phyloP scores from a whole-genome alignment of 2,797 vertebrate species.

The Aldrovandia affinis region DNA sequence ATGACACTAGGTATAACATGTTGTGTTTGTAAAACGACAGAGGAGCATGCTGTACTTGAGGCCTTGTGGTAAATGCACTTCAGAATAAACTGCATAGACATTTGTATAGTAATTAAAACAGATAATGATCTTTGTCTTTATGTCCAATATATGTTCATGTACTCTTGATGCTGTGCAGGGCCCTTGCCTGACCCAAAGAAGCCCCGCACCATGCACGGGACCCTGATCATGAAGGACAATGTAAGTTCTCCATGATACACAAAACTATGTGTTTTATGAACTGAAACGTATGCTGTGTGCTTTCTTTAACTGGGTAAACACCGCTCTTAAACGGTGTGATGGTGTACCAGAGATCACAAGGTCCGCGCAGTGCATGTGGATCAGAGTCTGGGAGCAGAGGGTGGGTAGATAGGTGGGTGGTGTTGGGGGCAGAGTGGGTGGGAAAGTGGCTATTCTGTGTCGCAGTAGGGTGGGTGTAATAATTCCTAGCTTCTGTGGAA shows the following conservation, averaged over 20 bases:
- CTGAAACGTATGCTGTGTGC: neutral
- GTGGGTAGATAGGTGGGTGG: neutral
- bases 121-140: neutral
- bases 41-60: neutral
- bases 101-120: neutral
- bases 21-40: neutral
- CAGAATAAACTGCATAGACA: neutral
- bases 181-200: constrained; percentile 86
- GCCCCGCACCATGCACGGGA: constrained; percentile 91
- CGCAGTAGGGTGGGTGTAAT: too few relatives aligned
- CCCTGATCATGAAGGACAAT: constrained; percentile 94
- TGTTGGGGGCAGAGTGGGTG: neutral
- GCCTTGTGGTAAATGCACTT: neutral
- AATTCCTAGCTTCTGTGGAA: too few relatives aligned
- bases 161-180: constrained; percentile 64
- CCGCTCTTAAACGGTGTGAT: too few relatives aligned
- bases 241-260: constrained; percentile 69
- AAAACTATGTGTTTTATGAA: neutral
- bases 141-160: neutral
- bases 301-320: neutral
- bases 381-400: too few relatives aligned
- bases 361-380: neutral
- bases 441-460: too few relatives aligned
- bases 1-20: neutral
- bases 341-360: neutral